phyloP scores from a whole-genome alignment of 2,888 invertebrate species.

The Incurvaria masculella region DNA sequence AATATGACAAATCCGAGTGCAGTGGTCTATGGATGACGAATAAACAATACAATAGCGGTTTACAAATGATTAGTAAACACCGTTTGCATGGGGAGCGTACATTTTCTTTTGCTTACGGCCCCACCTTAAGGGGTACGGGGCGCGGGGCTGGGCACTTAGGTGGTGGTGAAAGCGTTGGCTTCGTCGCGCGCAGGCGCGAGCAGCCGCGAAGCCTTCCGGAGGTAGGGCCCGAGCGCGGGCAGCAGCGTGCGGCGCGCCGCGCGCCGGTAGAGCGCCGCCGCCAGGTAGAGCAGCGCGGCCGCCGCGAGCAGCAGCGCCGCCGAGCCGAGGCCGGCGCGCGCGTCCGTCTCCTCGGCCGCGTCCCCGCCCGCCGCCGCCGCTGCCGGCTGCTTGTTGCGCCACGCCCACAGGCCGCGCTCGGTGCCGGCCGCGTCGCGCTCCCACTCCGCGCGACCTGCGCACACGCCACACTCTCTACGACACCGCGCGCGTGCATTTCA shows the following conservation, averaged over 20 bases:
- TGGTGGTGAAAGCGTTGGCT: no score
- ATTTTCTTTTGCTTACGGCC: no score
- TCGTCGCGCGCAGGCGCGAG: no score
- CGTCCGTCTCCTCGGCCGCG: conserved; percentile 18
- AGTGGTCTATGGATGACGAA: no score
- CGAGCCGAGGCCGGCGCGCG: not conserved
- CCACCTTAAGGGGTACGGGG: no score
- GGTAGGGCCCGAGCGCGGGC: not conserved
- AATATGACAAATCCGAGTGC: no score
- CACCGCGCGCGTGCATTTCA: conserved; percentile 7
- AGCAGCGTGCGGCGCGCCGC: conserved; percentile 27
- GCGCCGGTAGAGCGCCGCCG: conserved; percentile 26
- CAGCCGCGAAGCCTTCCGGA: not conserved
- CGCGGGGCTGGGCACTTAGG: no score
- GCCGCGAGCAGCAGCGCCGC: conserved; percentile 21
- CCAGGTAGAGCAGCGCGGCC: conserved; percentile 25
- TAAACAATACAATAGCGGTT: no score
- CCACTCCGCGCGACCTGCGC: conserved; percentile 8
- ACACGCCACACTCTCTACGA: no score
- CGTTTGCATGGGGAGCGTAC: no score
- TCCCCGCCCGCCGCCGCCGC: conserved; percentile 26
- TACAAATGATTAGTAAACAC: no score
- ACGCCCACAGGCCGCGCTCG: conserved; percentile 51
- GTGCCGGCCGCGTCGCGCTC: conserved; percentile 47
- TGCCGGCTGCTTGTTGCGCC: conserved; percentile 51